Evolutionary conservation across 2,888 invertebrate genomes (phyloP).

Genomic region (Eretmocerus hayati): DNA sequence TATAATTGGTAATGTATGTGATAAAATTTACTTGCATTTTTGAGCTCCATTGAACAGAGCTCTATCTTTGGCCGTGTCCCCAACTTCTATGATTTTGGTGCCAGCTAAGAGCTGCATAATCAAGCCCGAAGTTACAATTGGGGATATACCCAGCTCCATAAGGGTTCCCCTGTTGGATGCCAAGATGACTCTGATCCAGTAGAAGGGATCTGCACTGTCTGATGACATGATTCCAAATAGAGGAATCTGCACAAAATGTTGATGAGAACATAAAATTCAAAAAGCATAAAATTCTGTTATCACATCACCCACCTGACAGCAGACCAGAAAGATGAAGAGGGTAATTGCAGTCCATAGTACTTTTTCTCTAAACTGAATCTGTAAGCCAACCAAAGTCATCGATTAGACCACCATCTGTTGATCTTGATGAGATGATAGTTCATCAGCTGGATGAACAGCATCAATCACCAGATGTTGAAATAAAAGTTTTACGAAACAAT

Average conservation of each 20-base stretch:
- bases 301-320: slow-evolving; percentile 87
- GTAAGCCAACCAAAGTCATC: too few relatives aligned
- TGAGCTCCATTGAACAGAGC: slow-evolving; percentile 99
- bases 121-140: slow-evolving; percentile 97
- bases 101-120: slow-evolving; percentile 99
- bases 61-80: slow-evolving; percentile 98
- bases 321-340: slow-evolving; percentile 98
- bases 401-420: too few relatives aligned
- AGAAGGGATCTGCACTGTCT: slow-evolving; percentile 99
- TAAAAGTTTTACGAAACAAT: too few relatives aligned
- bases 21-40: slow-evolving; percentile 82
- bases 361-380: slow-evolving; percentile 99
- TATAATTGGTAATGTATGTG: too few relatives aligned
- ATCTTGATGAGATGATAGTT: too few relatives aligned
- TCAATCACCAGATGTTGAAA: too few relatives aligned
- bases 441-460: too few relatives aligned
- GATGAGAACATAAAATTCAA: too few relatives aligned
- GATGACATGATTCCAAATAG: slow-evolving; percentile 99
- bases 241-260: slow-evolving; percentile 69
- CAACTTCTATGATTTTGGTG: slow-evolving; percentile 99
- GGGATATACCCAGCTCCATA: slow-evolving; percentile 99
- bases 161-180: slow-evolving; percentile 99
- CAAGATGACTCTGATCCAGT: slow-evolving; percentile 99
- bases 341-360: slow-evolving; percentile 99
- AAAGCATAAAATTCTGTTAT: too few relatives aligned